Evolutionary conservation across 2,888 invertebrate species (phyloP).

Genomic region (Perizoma affinitatum): DNA sequence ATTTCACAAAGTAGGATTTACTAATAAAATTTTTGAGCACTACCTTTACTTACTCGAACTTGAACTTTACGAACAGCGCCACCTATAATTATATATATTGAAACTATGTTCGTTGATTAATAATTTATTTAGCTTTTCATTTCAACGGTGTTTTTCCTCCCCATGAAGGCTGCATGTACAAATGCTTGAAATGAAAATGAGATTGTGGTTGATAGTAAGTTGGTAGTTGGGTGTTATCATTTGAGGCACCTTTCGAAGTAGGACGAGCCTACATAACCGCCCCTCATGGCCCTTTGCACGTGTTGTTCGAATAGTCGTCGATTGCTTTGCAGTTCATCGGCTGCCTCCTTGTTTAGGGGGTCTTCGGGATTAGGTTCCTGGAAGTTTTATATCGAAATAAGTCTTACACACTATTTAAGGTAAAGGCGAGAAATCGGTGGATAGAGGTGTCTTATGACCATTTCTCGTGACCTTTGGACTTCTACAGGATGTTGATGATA

Average conservation of each 20-base stretch:
- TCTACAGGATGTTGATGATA: too few relatives aligned
- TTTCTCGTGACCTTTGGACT: too few relatives aligned
- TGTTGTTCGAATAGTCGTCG: constrained; percentile 97
- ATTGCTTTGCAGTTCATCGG: constrained; percentile 97
- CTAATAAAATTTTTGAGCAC: constrained; percentile 17
- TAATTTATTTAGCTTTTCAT: constrained; percentile 33
- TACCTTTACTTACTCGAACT: constrained; percentile 22
- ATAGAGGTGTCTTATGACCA: too few relatives aligned
- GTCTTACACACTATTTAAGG: not conserved
- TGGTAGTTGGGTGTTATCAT: constrained; percentile 84
- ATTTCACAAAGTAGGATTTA: constrained; percentile 3
- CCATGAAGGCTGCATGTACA: constrained; percentile 20
- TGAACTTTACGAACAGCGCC: constrained; percentile 20
- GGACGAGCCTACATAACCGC: constrained; percentile 96
- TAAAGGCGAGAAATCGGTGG: too few relatives aligned
- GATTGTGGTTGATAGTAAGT: constrained; percentile 74
- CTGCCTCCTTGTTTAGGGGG: constrained; percentile 98
- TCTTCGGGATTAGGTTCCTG: constrained; percentile 99
- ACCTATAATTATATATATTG: constrained; percentile 26
- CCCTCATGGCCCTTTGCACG: constrained; percentile 97
- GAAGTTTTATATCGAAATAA: constrained; percentile 12
- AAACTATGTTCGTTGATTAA: constrained; percentile 30
- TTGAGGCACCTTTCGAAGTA: constrained; percentile 98
- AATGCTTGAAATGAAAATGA: constrained; percentile 65
- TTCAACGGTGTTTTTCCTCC: constrained; percentile 22